Conservation (phyloP, 2,888 invertebrate species). For the Drepanosiphum platanoidis region DNA sequence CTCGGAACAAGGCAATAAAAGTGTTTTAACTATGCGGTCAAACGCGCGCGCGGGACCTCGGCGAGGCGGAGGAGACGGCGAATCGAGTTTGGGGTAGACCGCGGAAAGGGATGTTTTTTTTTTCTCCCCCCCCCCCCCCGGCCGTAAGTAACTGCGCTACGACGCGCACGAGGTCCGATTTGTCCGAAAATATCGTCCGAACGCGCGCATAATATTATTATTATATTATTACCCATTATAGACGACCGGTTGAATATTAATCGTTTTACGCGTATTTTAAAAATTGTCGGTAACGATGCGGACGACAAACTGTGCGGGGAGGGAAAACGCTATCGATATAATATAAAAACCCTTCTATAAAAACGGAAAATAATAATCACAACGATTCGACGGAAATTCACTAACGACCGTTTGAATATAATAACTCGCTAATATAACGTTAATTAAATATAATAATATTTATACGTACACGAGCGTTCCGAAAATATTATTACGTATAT, state of each 20-base stretch:
- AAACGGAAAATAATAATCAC: too few species aligned
- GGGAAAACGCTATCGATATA: not conserved
- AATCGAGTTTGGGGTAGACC: not conserved
- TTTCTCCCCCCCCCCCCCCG: too few species aligned
- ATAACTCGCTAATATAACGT: too few species aligned
- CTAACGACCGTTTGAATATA: too few species aligned
- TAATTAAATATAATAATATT: too few species aligned
- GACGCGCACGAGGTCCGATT: not conserved
- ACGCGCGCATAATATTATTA: conserved; percentile 16
- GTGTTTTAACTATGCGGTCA: conserved; percentile 37
- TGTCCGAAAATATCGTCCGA: not conserved
- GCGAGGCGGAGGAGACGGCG: not conserved
- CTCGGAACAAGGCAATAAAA: conserved; percentile 51
- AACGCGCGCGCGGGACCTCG: not conserved
- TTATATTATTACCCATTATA: conserved; percentile 44
- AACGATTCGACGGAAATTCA: too few species aligned
- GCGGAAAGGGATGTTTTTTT: too few species aligned
- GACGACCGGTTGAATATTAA: conserved; percentile 7
- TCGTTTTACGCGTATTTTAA: conserved; percentile 28
- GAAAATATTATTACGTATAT: too few species aligned
- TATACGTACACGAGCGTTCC: too few species aligned
- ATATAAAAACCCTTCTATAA: too few species aligned
- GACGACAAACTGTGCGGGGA: too few species aligned
- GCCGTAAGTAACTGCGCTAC: not conserved
- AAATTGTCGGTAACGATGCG: not conserved